Percentiles rank a stretch among this genome's conserved stretches.
Evolutionary conservation across 2,113 vertebrate species (phyloP).

Genomic region (Erythrolamprus reginae): DNA sequence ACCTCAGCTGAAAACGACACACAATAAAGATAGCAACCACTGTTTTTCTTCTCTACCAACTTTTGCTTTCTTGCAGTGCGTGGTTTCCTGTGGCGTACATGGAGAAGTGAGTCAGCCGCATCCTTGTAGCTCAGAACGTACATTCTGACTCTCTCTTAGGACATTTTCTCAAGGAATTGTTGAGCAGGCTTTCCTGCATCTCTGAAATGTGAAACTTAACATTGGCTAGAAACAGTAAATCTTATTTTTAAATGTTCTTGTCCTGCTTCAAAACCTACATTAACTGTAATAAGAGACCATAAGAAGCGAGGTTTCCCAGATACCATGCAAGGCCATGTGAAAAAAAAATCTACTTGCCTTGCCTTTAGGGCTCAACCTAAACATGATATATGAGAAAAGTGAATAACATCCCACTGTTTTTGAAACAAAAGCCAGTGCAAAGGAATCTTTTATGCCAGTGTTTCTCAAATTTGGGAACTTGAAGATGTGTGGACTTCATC

Average conservation of each 20-base stretch:
- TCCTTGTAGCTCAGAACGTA: neutral
- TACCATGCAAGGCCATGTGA: neutral
- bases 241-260: neutral
- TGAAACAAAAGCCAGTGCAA: neutral
- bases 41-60: neutral
- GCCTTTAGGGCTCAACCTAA: neutral
- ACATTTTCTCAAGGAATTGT: neutral
- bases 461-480: neutral
- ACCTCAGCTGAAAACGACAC: neutral
- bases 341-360: neutral
- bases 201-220: neutral
- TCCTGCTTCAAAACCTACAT: neutral
- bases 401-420: neutral
- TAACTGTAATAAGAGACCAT: neutral
- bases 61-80: neutral
- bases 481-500: neutral
- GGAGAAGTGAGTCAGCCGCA: slow-evolving; percentile 16
- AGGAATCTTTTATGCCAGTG: neutral
- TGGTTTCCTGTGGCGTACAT: neutral
- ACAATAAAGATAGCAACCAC: slow-evolving; percentile 4
- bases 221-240: neutral
- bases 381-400: neutral
- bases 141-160: neutral
- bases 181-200: neutral
- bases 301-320: neutral